Evolutionary conservation across 1,140 invertebrate genomes (phyloP), one percentile per base, ranked within the genome.

Genomic region (Aphelinus certus): DNA sequence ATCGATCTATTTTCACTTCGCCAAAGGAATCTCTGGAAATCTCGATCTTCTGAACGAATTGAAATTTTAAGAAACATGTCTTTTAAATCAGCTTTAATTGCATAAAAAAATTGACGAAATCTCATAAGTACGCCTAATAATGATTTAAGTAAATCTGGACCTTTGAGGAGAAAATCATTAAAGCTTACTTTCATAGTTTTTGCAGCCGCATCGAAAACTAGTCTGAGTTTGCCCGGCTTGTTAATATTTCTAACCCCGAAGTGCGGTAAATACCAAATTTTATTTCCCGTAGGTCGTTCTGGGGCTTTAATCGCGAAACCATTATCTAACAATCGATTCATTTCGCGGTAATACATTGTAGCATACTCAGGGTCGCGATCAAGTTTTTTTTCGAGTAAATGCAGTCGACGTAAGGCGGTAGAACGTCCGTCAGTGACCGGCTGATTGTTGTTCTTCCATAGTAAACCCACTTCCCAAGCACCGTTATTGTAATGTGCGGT

Each of bases 131-230:
- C 61, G 3, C 61, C 61, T 47, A 46, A 5, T 6, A 63, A n/a
- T 43, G 61, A 47, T 63, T 63, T 63, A 6, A 63, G n/a, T 6
- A 63, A 47, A 63, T 63, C 61, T 60, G 58, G 58, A 6, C 58
- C 58, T 43, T 4, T 43, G 4, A 60, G n/a, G 3, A 60, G 58
- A 6, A 63, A 5, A n/a, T 63, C 61, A 43, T 63, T 63, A 45
- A 63, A 63, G n/a, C 61, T 45, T 2, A 47, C n/a, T n/a, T 5
- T 5, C 3, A 3, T 26, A 43, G 61, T 46, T 46, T 63, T 63
- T 3, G 61, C 58, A 6, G 58, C 58, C 26, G 58, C 58, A 43
- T 43, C 42, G 4, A n/a, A 10, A 10, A 67, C 65, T 7, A 67
- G 42, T 45, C 65, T 3, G 7, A 67, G 42, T 67, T 57, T 55